Evolutionary conservation across 2,888 invertebrate species (phyloP).

Genomic region (Tenthredo amoena): DNA sequence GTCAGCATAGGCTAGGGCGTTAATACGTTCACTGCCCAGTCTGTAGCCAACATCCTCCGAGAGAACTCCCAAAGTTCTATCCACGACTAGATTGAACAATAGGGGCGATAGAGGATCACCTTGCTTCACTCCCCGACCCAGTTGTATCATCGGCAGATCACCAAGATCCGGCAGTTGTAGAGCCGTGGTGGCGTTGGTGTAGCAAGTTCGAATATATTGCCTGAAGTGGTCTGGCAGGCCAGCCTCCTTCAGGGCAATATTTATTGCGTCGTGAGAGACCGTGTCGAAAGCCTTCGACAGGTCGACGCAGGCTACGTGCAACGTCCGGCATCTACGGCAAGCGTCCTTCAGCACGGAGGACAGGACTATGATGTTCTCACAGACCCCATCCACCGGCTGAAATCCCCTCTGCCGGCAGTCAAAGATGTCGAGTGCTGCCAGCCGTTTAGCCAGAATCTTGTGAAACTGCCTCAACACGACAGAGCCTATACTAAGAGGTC

Average conservation of each 20-base stretch:
- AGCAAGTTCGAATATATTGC: slow-evolving; percentile 68
- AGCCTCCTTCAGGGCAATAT: slow-evolving; percentile 66
- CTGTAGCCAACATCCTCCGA: background rate
- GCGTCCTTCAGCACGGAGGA: slow-evolving; percentile 55
- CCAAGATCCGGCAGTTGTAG: background rate
- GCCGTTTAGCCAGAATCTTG: slow-evolving; percentile 55
- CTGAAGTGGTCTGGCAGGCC: slow-evolving; percentile 67
- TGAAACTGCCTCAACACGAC: slow-evolving; percentile 55
- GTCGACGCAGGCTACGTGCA: background rate
- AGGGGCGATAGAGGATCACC: slow-evolving; percentile 49
- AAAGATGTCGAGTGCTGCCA: slow-evolving; percentile 28
- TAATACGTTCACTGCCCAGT: background rate
- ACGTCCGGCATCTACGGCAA: background rate
- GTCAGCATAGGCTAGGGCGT: slow-evolving; percentile 59
- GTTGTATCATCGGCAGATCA: background rate
- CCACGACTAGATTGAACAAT: background rate
- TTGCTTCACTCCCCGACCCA: slow-evolving; percentile 42
- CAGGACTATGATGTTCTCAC: slow-evolving; percentile 56
- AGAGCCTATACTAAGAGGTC: slow-evolving; percentile 61
- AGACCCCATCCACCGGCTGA: slow-evolving; percentile 55
- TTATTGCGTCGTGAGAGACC: slow-evolving; percentile 66
- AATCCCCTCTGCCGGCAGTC: slow-evolving; percentile 62
- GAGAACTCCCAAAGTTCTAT: background rate
- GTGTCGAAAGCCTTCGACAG: slow-evolving; percentile 60
- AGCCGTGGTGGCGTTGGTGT: slow-evolving; percentile 64